Base-by-base conservation (phyloP, 2,113 vertebrate species). In the Pachyramphus minor region DNA sequence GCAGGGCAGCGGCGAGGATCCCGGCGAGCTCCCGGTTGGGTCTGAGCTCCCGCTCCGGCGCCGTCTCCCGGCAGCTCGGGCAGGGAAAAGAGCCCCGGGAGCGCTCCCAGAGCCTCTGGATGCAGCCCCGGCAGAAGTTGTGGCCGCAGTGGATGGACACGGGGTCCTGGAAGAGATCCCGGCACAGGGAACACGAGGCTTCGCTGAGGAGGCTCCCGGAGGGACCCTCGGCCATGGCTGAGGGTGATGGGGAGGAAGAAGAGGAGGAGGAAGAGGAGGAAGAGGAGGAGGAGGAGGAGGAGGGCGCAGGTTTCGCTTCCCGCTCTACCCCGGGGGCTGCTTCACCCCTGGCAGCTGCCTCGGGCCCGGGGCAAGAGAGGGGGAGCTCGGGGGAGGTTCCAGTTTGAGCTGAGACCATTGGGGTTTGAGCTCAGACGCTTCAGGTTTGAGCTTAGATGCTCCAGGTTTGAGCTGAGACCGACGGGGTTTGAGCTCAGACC, bases 1-100 rank as follows among this genome's bases (percentile, higher is more conserved):
- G 95, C 53, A 97, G 97, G 8, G 99, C 98, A 12, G 98, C 97
- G 33, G 98, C 97, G 60, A 98, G 98, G 5, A 99, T 96, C n/a
- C 96, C 97, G 33, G 98, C 98, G 95, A 99, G 95, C 14, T 99
- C 98, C 53, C 98, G 98, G 95, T 98, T 99, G 39, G 98, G 98
- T 16, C 98, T 84, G 22, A 98, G 96, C 44, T 91, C 95, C 1
- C 68, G 39, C 12, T 22, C 28, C 18, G 90, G 88, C 4, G 97
- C 97, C 31, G 95, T 60, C 21, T 97, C 91, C 13, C 91, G 81
- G 89, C 98, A 98, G 17, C 74, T 95, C 0, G 98, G 98, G 52
- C 98, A 98, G 16, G 95, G 10, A 13, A 95, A 95, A 4, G 22
- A 6, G 3, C 8, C 47, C 7, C 33, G 33, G 1, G 30, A 5